Base-by-base conservation (phyloP, 2,797 vertebrate species). In the Lepidocolaptes lacrymiger region DNA sequence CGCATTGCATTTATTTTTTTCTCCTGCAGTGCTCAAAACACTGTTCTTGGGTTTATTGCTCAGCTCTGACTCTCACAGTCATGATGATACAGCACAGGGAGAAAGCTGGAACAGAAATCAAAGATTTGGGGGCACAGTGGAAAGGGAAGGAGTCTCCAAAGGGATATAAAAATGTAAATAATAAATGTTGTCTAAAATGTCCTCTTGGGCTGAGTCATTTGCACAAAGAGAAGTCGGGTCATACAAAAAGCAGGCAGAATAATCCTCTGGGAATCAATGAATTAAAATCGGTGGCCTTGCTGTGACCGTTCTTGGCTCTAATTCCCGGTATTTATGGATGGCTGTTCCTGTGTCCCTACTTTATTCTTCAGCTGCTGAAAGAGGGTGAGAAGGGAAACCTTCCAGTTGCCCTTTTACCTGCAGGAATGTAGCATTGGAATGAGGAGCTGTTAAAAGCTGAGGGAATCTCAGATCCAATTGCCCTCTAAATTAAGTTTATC, bases 91-190 rank as follows among this genome's bases (percentile, higher is more conserved):
- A 80, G 34, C 61, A 78, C 30, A 77, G 72, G 14, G 56, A 85
- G 51, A 62, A 71, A 82, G 28, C n/a, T 44, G 32, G 23, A 46
- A 61, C 21, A 87, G 61, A 67, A 89, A 77, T 22, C 24, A 48
- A 67, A 71, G n/a, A 75, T 58, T 9, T 39, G 56, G 23, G 17
- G 32, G 6, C 48, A 79, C 2, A 3, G 7, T 10, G 63, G 26
- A 83, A 61, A 79, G 23, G 19, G 54, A 86, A 62, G 6, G 21
- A 77, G 68, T 76, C 51, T 85, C 81, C 32, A 75, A 78, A 76
- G 68, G 43, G 61, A 39, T 74, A 69, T 81, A 44, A 85, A 94
- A 92, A 61, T 27, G 14, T 81, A 88, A 89, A 94, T 85, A 97
- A 95, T 49, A 89, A 88, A 71, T 75, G 64, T n/a, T 4, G 26